Evolutionary conservation across 2,797 vertebrate species (phyloP), one percentile per base, ranked within the genome.

Genomic region (Ceyx erithaca): DNA sequence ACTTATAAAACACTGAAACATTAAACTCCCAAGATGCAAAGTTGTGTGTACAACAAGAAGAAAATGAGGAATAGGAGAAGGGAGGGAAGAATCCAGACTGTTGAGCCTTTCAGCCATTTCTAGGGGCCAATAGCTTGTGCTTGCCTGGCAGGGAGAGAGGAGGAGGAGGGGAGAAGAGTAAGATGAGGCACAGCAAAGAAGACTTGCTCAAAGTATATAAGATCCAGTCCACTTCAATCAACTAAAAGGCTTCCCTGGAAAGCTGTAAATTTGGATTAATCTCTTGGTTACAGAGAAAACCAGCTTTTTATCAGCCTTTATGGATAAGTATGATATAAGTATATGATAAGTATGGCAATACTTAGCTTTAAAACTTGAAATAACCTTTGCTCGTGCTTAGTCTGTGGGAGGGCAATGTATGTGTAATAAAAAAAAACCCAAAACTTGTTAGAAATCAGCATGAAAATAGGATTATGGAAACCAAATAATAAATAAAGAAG

Each of bases 281-380:
- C 54, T 90, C 64, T 73, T 67, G 28, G 41, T 88, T 85, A 90
- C 66, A 67, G 55, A 64, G 64, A 75, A 84, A 89, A 83, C 14
- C 59, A 73, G 35, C 48, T 79, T 92, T 96, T 92, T 80, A 81
- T 90, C 77, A 76, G 19, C 40, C 87, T 72, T 89, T 87, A 33
- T 33, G 33, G 33, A 33, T 33, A 33, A 33, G 33, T 33, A 33
- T 33, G 33, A 33, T 33, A 33, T 33, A 33, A 33, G 33, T 33
- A 33, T 33, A 33, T 33, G 33, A 33, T 33, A 33, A 33, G 40
- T 61, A 43, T 45, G 48, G 48, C 37, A 93, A 45, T 82, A 76
- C 58, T 51, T 57, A 49, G 28, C 46, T 85, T 85, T 78, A 75
- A 69, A 92, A 88, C 41, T 77, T 77, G 33, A 67, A 41, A 43